Evolutionary conservation across 2,888 invertebrate species (phyloP).

Genomic region (Papilio demoleus): DNA sequence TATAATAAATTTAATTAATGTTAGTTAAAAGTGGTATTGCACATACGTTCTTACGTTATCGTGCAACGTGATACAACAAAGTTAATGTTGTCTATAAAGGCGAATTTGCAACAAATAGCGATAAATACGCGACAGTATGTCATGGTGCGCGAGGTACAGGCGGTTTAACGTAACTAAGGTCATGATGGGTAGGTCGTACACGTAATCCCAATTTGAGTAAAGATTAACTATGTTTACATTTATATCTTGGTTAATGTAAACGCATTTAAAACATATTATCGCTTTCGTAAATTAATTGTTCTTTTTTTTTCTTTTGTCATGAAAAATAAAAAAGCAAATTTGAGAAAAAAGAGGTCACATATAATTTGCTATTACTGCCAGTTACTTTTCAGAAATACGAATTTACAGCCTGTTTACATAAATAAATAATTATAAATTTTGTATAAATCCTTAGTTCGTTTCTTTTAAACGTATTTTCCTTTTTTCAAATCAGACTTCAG

Average conservation of each 20-base stretch:
- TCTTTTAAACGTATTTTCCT: not conserved
- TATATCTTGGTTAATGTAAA: not conserved
- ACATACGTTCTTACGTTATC: slow-evolving; percentile 17
- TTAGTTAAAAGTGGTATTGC: slow-evolving; percentile 16
- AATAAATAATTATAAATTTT: too few species aligned
- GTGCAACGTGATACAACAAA: slow-evolving; percentile 10
- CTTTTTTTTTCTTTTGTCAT: not conserved
- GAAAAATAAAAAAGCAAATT: not conserved
- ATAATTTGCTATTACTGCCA: too few species aligned
- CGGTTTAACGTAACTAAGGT: slow-evolving; percentile 55
- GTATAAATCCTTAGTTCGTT: not conserved
- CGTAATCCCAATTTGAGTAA: slow-evolving; percentile 33
- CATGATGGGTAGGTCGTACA: slow-evolving; percentile 49
- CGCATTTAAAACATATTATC: not conserved
- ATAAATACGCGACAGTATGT: slow-evolving; percentile 51
- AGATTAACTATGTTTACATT: not conserved
- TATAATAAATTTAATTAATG: slow-evolving; percentile 34
- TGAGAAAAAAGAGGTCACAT: too few species aligned
- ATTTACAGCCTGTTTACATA: too few species aligned
- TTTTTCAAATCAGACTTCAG: not conserved
- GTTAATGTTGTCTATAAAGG: slow-evolving; percentile 41
- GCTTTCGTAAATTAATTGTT: not conserved
- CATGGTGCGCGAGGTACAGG: slow-evolving; percentile 49
- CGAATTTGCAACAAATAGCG: slow-evolving; percentile 42
- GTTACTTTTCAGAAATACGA: too few species aligned